These are phyloP conservation scores for Amblyjoppa fuscipennis DNA, from an alignment of 2,888 invertebrate genomes.

Conservation along the genomic window DNA sequence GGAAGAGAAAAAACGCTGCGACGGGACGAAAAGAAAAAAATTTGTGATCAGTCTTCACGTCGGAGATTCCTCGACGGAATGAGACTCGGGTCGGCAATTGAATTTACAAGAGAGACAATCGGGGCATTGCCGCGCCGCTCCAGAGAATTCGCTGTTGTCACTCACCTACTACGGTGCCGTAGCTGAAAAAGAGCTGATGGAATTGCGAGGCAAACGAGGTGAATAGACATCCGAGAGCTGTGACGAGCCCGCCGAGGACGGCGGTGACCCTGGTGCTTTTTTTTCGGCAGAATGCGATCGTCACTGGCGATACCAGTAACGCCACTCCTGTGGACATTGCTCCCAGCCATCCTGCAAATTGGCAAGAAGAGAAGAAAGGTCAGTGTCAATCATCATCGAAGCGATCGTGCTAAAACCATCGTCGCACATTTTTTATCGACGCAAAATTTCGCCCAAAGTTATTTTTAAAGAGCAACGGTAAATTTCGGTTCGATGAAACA, in stretches of 20 bases:
- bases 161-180: constrained; percentile 87
- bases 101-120: constrained; percentile 13
- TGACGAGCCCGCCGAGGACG: constrained; percentile 94
- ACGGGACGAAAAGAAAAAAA: background rate
- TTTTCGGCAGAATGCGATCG: constrained; percentile 93
- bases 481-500: background rate
- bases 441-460: background rate
- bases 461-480: background rate
- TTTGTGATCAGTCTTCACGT: constrained; percentile 34
- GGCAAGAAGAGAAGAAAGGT: constrained; percentile 80
- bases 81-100: constrained; percentile 31
- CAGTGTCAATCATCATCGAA: background rate
- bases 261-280: constrained; percentile 95
- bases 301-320: constrained; percentile 92
- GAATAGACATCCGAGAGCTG: constrained; percentile 94
- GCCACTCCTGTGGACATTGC: constrained; percentile 92
- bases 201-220: constrained; percentile 96
- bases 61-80: constrained; percentile 7
- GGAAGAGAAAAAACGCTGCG: background rate
- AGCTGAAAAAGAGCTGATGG: constrained; percentile 96
- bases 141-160: constrained; percentile 55
- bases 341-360: constrained; percentile 92
- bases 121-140: background rate
- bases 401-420: background rate
- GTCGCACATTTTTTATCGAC: background rate